Conservation (phyloP, 2,888 invertebrate genomes). For the Eilema depressum region DNA sequence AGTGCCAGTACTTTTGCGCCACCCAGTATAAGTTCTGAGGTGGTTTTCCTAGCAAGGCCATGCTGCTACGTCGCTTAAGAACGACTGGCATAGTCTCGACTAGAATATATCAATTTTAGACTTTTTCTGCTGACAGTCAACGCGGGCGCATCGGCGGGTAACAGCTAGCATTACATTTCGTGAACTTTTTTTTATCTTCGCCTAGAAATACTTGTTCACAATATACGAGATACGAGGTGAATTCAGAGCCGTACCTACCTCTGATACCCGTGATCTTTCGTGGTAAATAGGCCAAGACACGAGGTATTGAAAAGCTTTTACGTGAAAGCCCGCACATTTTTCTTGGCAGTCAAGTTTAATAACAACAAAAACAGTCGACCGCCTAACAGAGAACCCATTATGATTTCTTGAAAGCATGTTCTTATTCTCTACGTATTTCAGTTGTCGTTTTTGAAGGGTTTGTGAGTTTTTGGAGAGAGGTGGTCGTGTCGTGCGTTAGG, state of each 20-base stretch:
- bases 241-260: neutral
- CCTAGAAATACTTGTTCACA: neutral
- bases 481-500: neutral
- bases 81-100: too few species aligned
- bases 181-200: neutral
- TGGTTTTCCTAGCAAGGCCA: too few species aligned
- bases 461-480: neutral
- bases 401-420: neutral
- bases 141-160: neutral
- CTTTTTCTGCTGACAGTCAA: too few species aligned
- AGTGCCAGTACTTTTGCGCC: too few species aligned
- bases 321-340: neutral
- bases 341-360: neutral
- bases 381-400: neutral
- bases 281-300: neutral
- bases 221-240: neutral
- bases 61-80: too few species aligned
- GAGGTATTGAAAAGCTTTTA: neutral
- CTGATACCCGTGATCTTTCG: neutral
- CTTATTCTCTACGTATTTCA: neutral
- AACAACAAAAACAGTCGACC: neutral
- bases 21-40: too few species aligned
- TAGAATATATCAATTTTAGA: too few species aligned
- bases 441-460: neutral
- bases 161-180: neutral